Evolutionary conservation across 2,888 invertebrate species (phyloP).

Genomic region (Liodrosophila aerea): DNA sequence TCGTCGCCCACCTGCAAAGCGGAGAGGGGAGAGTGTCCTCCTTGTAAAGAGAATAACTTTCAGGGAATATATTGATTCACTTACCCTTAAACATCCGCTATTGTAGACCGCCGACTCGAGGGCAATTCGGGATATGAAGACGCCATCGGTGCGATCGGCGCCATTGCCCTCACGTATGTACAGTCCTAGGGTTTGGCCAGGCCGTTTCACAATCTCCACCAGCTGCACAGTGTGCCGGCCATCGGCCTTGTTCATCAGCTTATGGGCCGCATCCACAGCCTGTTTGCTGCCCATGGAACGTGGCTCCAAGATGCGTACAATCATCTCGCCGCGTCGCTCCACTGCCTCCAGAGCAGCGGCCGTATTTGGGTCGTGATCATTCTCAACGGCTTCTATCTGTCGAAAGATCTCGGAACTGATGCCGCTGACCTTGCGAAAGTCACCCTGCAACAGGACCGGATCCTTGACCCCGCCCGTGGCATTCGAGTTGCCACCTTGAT

Average conservation of each 20-base stretch:
- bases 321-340: constrained; percentile 97
- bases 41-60: not conserved
- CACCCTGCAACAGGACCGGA: constrained; percentile 93
- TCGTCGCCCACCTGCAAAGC: constrained; percentile 93
- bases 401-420: constrained; percentile 98
- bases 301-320: constrained; percentile 94
- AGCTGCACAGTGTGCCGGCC: constrained; percentile 91
- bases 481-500: constrained; percentile 55
- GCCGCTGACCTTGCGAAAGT: constrained; percentile 97
- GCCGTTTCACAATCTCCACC: constrained; percentile 99
- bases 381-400: constrained; percentile 97
- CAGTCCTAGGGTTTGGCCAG: constrained; percentile 98
- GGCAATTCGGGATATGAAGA: constrained; percentile 97
- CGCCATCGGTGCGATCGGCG: constrained; percentile 96
- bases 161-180: constrained; percentile 99
- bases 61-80: not conserved
- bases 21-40: no score
- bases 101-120: constrained; percentile 98
- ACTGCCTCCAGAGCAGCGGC: constrained; percentile 96
- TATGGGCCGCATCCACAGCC: constrained; percentile 93
- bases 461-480: constrained; percentile 83
- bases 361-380: constrained; percentile 96
- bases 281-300: constrained; percentile 94
- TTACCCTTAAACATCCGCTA: constrained; percentile 95
- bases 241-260: constrained; percentile 86